Evolutionary conservation across 2,888 invertebrate species (phyloP), one percentile per base, ranked within the genome.

Genomic region (Philopedon plagiatum): DNA sequence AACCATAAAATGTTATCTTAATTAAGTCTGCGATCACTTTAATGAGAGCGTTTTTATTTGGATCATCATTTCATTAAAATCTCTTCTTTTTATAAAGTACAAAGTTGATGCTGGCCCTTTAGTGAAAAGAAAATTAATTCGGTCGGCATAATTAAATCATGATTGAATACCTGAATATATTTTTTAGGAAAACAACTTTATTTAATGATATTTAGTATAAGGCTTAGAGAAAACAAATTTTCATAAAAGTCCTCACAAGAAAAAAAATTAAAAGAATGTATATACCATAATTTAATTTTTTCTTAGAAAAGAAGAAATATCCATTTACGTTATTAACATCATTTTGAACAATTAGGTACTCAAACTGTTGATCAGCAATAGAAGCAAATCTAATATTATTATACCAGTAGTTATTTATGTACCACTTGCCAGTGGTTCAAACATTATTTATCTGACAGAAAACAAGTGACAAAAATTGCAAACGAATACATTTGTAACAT

Each of bases 121-220:
- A 46, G 1, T 46, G 19, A 46, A 46, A 46, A 46, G 21, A 46
- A 46, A 19, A 46, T 46, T 23, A 23, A 19, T 44, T 9, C 18
- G 21, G 21, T 46, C 46, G 11, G 46, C 5, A 46, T 46, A 46
- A 46, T 46, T 46, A 46, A 46, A 23, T 46, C 21, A 46, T n/a
- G 46, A 46, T 46, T 9, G 46, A 46, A 19, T 46, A 46, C 11
- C 23, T 23, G 21, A 23, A 44, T 8, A 5, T 19, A 5, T 23
- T 23, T 46, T 46, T 21, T 23, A 46, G 9, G n/a, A 11, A 21
- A 21, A 19, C n/a, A 46, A 46, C 21, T 46, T 23, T 23, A 46
- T 23, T 46, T 46, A 46, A 46, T 46, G 46, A 46, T 46, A 23
- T 15, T 46, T 46, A 7, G 21, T 46, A 46, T 23, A n/a, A 19